Evolutionary conservation across 2,797 vertebrate species (phyloP), one percentile per base, ranked within the genome.

Genomic region (Microtus obscurus): DNA sequence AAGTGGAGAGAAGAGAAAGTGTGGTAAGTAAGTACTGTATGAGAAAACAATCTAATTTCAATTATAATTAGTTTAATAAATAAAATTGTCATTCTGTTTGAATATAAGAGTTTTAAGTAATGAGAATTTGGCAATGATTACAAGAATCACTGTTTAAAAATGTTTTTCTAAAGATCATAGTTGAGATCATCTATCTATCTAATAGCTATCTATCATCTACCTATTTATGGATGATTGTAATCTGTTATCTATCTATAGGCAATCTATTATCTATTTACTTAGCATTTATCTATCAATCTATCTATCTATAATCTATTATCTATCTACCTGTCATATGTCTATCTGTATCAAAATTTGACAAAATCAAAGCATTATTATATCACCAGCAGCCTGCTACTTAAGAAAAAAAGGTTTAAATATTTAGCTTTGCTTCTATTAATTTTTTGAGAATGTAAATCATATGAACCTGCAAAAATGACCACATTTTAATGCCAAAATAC

Each of bases 401-500:
- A 5, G 16, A 14, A 67, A 43, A 8, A 93, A 3, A 91, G 5
- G 16, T 11, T 59, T 6, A 4, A 5, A 80, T 53, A 71, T 53
- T 94, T 34, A 67, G 21, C 3, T 79, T 95, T 73, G 16, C 3
- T 76, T 94, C 21, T 53, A 76, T 53, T 67, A 16, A n/a, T 87
- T 82, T 89, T 94, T 90, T 63, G 21, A 85, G 45, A 93, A 40
- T 67, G n/a, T 45, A 78, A 90, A 17, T 91, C 53, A 90, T 37
- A 94, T 91, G n/a, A 25, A 95, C 87, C 10, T 37, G 3, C 9
- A 95, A 61, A 86, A 95, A 93, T 94, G 85, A 53, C 79, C 96
- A 79, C 19, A 63, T 92, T 96, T 87, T 80, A 83, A 77, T 85
- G 78, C 69, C 82, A 97, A 97, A 95, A 77, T 96, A 74, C 23